These are phyloP conservation scores for Bilobella aurantiaca DNA, from an alignment of 1,140 invertebrate species.

Conservation along the genomic window DNA sequence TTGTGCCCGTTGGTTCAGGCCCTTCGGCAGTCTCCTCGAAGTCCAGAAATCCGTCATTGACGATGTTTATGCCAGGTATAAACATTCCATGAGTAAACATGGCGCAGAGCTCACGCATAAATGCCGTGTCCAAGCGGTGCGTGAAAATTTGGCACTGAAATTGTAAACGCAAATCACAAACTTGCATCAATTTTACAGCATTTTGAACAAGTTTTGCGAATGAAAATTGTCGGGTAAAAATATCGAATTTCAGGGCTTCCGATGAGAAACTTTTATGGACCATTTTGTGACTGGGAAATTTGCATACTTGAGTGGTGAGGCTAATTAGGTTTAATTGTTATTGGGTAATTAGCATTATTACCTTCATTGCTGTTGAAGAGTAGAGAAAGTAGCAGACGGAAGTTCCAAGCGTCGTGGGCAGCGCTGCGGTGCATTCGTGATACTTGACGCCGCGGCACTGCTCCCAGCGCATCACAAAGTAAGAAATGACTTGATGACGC, in stretches of 20 bases:
- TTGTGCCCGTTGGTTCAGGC: neutral
- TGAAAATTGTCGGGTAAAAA: neutral
- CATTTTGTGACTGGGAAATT: no score
- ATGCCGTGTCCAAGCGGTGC: neutral
- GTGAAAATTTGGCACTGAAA: constrained; percentile 11
- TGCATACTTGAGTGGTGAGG: no score
- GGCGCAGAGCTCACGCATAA: constrained; percentile 15
- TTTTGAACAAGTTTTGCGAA: neutral
- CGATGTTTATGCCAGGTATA: constrained; percentile 19
- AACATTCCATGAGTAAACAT: constrained; percentile 12
- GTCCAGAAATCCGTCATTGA: constrained; percentile 10
- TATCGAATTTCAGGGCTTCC: no score
- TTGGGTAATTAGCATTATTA: no score
- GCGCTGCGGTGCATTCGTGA: neutral
- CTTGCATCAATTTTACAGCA: neutral
- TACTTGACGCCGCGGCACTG: constrained; percentile 14
- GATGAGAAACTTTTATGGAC: no score
- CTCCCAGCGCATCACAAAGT: constrained; percentile 20
- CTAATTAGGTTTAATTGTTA: no score
- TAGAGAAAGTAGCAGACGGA: constrained; percentile 17
- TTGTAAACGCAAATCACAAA: neutral
- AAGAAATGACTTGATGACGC: constrained; percentile 10
- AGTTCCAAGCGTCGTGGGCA: constrained; percentile 11
- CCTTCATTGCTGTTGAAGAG: neutral
- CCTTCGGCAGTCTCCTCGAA: neutral